These are phyloP conservation scores for Cordylochernes scorpioides DNA, from an alignment of 2,888 invertebrate species.

Conservation along the genomic window DNA sequence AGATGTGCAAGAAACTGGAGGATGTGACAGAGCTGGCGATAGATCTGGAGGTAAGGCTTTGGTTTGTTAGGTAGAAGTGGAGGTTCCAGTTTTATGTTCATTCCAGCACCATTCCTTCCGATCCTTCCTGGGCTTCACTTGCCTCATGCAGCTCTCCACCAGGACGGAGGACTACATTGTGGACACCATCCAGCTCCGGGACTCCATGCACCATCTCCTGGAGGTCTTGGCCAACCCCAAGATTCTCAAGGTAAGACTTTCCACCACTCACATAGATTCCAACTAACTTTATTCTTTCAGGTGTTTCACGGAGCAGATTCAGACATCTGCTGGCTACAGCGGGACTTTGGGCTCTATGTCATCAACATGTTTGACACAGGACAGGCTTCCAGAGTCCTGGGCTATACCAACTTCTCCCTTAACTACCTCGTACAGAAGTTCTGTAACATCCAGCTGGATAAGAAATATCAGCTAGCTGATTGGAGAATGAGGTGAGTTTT, in stretches of 20 bases:
- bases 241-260: conserved; percentile 45
- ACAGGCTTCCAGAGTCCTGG: conserved; percentile 49
- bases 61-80: too few species aligned
- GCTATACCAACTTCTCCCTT: conserved; percentile 37
- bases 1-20: conserved; percentile 37
- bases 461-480: conserved; percentile 74
- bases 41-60: conserved; percentile 41
- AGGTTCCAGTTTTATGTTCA: conserved; percentile 6
- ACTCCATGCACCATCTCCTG: conserved; percentile 53
- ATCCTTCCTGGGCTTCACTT: conserved; percentile 75
- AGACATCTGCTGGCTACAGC: conserved; percentile 77
- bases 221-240: conserved; percentile 64
- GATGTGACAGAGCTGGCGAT: conserved; percentile 48
- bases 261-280: too few species aligned
- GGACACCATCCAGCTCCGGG: conserved; percentile 57
- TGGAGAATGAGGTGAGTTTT: conserved; percentile 48
- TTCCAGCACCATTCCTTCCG: conserved; percentile 61
- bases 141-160: conserved; percentile 76
- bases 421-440: conserved; percentile 48
- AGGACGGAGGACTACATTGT: conserved; percentile 51
- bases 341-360: conserved; percentile 75
- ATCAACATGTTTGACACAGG: conserved; percentile 94
- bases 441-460: conserved; percentile 51
- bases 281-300: conserved; percentile 27
- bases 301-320: conserved; percentile 69